Conservation (phyloP, 2,113 vertebrate species). For the Ammodytes marinus region DNA sequence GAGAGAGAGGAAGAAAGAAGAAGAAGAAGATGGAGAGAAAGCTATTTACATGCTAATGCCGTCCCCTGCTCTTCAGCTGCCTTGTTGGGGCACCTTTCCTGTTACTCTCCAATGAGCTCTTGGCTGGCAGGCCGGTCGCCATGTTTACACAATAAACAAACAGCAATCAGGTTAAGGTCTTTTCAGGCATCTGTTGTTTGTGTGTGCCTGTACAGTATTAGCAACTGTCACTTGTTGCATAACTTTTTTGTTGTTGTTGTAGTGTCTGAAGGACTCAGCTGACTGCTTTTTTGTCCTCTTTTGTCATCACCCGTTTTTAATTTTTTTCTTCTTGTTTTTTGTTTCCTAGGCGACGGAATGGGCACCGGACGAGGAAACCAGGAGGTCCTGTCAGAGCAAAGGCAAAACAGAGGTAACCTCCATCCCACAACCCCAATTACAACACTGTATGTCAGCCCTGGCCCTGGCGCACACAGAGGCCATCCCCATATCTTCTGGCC, state of each 20-base stretch:
- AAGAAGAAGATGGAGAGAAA: slow-evolving; percentile 61
- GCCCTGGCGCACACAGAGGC: slow-evolving; percentile 47
- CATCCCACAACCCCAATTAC: slow-evolving; percentile 68
- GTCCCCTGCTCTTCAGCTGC: slow-evolving; percentile 74
- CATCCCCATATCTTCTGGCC: slow-evolving; percentile 55
- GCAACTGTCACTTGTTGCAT: slow-evolving; percentile 67
- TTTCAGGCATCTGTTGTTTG: slow-evolving; percentile 63
- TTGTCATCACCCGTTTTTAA: slow-evolving; percentile 63
- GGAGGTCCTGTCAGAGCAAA: slow-evolving; percentile 99
- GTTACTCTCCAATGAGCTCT: slow-evolving; percentile 56
- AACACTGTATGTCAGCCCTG: slow-evolving; percentile 58
- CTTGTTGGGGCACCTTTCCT: slow-evolving; percentile 61
- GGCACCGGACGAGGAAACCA: slow-evolving; percentile 96
- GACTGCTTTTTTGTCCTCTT: slow-evolving; percentile 53
- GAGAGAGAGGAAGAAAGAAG: slow-evolving; percentile 50
- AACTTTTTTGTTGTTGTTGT: slow-evolving; percentile 56
- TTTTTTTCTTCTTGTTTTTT: slow-evolving; percentile 79
- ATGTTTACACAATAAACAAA: slow-evolving; percentile 86
- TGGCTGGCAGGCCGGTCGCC: slow-evolving; percentile 76
- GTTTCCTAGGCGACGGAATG: slow-evolving; percentile 94
- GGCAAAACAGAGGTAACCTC: slow-evolving; percentile 96
- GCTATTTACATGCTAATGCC: slow-evolving; percentile 87
- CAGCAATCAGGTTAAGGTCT: slow-evolving; percentile 73
- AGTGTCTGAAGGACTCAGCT: slow-evolving; percentile 45
- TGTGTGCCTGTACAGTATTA: slow-evolving; percentile 59